Evolutionary conservation across 2,888 invertebrate species (phyloP), one percentile per base, ranked within the genome.

Genomic region (Cheiracanthium punctorium): DNA sequence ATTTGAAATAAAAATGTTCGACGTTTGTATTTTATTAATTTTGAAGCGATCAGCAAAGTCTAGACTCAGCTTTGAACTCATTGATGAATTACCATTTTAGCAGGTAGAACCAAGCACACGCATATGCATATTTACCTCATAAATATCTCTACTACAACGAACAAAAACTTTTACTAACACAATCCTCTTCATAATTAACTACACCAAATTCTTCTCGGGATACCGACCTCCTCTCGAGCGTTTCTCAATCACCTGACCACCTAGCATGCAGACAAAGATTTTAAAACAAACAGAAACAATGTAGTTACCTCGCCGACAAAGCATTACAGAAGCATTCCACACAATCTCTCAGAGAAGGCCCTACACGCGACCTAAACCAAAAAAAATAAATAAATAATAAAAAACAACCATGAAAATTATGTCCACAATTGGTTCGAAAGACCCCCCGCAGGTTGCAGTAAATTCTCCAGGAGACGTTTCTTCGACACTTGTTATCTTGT

Each of bases 391-490:
- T 12, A 48, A 58, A 58, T 12, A 24, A n/a, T n/a, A n/a, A n/a
- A n/a, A n/a, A n/a, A n/a, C n/a, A n/a, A n/a, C n/a, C n/a, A n/a
- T n/a, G n/a, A 58, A 58, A 58, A 24, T n/a, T 24, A 58, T 58
- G 58, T 17, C 24, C 58, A 58, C 20, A 24, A 58, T 32, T 33
- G 69, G 69, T 37, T 69, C 17, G 8, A n/a, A 0, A 37, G 64
- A 79, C 84, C 79, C 58, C 84, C 84, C 69, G 84, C 24, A 20
- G 84, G n/a, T 79, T 65, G 64, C 28, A 14, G 69, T 85, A 85
- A 85, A 85, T 85, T 70, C 41, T 58, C 29, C 20, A 28, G 28
- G 77, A 84, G 73, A 58, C 24, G 52, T 64, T 70, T 58, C 69
- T 74, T 74, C 79, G 73, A 79, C 84, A 80, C 84, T 52, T 74